phyloP scores from a whole-genome alignment of 2,888 invertebrate genomes.

The Himalopsyche japonica region DNA sequence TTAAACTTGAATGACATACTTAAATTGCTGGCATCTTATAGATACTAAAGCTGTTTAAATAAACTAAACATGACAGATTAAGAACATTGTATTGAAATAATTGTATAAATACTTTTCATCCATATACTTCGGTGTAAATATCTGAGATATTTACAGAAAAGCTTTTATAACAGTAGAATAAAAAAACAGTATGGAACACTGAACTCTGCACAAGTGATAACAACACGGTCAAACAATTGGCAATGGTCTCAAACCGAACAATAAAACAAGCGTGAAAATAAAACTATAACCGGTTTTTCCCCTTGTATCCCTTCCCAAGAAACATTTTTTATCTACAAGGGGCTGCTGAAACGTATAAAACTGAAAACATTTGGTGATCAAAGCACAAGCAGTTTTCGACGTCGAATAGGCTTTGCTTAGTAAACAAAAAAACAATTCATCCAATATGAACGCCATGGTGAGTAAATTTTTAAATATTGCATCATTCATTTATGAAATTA shows the following conservation, averaged over 20 bases:
- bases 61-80: too few relatives aligned
- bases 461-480: background rate
- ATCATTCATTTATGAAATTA: background rate
- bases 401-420: slow-evolving; percentile 32
- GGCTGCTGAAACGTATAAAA: background rate
- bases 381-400: slow-evolving; percentile 34
- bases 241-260: background rate
- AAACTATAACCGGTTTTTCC: background rate
- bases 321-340: background rate
- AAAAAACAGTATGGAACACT: background rate
- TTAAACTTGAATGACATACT: too few relatives aligned
- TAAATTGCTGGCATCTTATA: too few relatives aligned
- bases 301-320: background rate
- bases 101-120: too few relatives aligned
- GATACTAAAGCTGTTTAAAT: too few relatives aligned
- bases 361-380: background rate
- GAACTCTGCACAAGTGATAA: background rate
- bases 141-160: too few relatives aligned
- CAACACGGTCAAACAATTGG: background rate
- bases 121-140: too few relatives aligned
- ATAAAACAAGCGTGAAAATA: background rate
- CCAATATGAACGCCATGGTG: slow-evolving; percentile 25
- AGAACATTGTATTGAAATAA: too few relatives aligned
- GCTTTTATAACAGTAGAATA: background rate
- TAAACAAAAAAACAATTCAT: slow-evolving; percentile 10